Evolutionary conservation across 1,140 invertebrate genomes (phyloP).

Genomic region (Leptoteleia sp.): DNA sequence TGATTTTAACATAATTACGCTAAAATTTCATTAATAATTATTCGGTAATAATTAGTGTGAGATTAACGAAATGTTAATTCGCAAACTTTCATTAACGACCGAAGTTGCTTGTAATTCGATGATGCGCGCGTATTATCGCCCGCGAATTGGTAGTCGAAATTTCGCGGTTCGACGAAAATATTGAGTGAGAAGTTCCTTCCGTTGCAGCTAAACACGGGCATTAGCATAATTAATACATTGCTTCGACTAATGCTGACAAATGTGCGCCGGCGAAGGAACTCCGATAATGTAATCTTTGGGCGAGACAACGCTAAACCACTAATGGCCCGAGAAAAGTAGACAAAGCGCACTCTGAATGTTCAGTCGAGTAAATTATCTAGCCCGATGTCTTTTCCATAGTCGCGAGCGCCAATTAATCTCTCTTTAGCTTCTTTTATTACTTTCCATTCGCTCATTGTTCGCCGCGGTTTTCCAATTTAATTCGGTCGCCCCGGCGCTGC

Average conservation of each 20-base stretch:
- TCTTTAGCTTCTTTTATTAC: too few species aligned
- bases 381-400: too few species aligned
- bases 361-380: too few species aligned
- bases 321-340: constrained; percentile 48
- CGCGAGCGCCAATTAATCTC: too few species aligned
- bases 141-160: neutral
- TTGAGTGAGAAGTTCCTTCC: constrained; percentile 1
- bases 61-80: too few species aligned
- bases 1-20: too few species aligned
- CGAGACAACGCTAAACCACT: constrained; percentile 54
- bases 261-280: constrained; percentile 38
- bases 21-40: too few species aligned
- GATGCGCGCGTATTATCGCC: constrained; percentile 1
- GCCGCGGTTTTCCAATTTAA: too few species aligned
- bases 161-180: neutral
- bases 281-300: constrained; percentile 58
- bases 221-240: constrained; percentile 53
- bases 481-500: too few species aligned
- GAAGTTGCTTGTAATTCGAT: constrained; percentile 20
- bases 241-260: constrained; percentile 42
- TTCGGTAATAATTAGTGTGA: too few species aligned
- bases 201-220: neutral
- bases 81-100: constrained; percentile 8
- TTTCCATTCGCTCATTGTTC: too few species aligned
- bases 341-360: constrained; percentile 26